phyloP scores from a whole-genome alignment of 1,140 invertebrate species.

The Hydropsyche tenuis region DNA sequence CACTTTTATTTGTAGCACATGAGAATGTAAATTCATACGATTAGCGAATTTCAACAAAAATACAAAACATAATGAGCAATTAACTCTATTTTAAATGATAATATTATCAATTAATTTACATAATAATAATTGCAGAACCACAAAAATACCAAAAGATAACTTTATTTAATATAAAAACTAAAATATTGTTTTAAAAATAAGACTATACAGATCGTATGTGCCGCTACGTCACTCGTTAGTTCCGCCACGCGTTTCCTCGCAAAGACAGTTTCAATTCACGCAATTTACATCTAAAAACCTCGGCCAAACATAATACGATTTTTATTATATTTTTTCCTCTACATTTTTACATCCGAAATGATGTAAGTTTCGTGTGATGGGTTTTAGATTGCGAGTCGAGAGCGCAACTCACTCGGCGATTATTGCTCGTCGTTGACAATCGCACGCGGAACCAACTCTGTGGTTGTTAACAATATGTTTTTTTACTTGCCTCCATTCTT shows the following conservation, averaged over 20 bases:
- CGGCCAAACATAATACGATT: neutral
- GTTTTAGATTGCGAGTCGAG: conserved; percentile 20
- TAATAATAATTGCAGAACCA: no score
- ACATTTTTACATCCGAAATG: conserved; percentile 15
- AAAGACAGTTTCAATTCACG: neutral
- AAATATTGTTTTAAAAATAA: no score
- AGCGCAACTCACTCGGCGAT: conserved; percentile 7
- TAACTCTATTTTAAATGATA: no score
- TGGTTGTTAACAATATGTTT: conserved; percentile 1
- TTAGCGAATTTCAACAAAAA: no score
- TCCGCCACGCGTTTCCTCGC: neutral
- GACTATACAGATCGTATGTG: no score
- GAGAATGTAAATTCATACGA: no score
- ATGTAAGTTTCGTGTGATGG: conserved; percentile 21
- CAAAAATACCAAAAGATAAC: no score
- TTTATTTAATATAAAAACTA: no score
- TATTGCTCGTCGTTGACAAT: conserved; percentile 14
- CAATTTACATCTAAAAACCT: neutral
- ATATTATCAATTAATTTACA: no score
- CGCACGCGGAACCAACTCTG: neutral
- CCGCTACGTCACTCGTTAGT: no score
- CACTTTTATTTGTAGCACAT: no score
- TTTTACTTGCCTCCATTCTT: neutral
- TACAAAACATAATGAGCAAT: no score
- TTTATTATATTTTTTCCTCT: neutral